These are phyloP conservation scores for Myotis lucifugus DNA, from an alignment of 2,113 vertebrate species.

Conservation along the genomic window DNA sequence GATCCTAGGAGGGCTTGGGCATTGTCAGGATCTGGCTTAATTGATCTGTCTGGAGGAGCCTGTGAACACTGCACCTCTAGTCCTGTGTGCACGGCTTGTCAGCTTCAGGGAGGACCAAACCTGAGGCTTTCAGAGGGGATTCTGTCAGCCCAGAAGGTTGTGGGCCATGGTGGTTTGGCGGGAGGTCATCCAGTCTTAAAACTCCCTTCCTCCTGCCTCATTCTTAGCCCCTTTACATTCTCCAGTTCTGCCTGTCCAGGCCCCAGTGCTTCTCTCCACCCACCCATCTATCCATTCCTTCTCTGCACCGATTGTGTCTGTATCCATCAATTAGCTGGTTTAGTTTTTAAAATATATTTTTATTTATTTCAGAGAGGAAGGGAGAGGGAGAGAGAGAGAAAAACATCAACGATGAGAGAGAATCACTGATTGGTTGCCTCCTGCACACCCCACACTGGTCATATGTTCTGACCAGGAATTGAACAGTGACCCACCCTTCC, in stretches of 20 bases:
- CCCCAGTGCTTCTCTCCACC: background rate
- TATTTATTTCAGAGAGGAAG: too few relatives aligned
- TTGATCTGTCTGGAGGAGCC: slow-evolving; percentile 85
- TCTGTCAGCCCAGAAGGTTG: slow-evolving; percentile 5
- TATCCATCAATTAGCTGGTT: background rate
- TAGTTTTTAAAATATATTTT: background rate
- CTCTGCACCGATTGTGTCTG: too few relatives aligned
- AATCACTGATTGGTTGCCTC: too few relatives aligned
- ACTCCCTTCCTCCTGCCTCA: background rate
- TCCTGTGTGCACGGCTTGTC: slow-evolving; percentile 71
- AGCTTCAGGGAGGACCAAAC: slow-evolving; percentile 76
- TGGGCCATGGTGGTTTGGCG: slow-evolving; percentile 15
- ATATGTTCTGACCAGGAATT: too few relatives aligned
- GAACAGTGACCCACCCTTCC: too few relatives aligned
- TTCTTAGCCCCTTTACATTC: background rate
- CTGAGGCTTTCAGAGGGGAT: background rate
- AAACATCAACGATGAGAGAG: too few relatives aligned
- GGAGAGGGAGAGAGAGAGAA: too few relatives aligned
- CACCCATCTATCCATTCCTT: background rate
- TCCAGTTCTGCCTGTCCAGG: background rate
- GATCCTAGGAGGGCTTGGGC: background rate
- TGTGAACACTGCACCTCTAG: slow-evolving; percentile 78
- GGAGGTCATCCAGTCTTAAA: slow-evolving; percentile 12
- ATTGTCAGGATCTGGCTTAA: slow-evolving; percentile 77
- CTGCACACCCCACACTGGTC: too few relatives aligned